Evolutionary conservation across 1,140 invertebrate species (phyloP).

Genomic region (Ladona fulva): DNA sequence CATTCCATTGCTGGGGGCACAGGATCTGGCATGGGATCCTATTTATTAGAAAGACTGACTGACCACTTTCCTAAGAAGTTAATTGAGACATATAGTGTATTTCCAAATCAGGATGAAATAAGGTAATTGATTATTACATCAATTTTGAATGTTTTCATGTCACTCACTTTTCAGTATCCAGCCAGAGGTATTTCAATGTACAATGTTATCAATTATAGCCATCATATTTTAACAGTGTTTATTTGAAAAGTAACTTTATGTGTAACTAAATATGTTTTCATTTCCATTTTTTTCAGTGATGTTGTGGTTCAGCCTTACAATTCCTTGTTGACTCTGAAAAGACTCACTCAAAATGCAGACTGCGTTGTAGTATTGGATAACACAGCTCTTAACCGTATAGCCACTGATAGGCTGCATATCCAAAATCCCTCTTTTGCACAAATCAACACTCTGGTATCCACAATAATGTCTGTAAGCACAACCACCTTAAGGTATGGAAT

Average conservation of each 20-base stretch:
- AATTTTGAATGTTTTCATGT: no score
- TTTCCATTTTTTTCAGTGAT: slow-evolving; percentile 56
- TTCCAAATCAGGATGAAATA: slow-evolving; percentile 96
- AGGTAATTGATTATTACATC: slow-evolving; percentile 53
- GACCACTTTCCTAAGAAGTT: slow-evolving; percentile 97
- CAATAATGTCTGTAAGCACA: slow-evolving; percentile 96
- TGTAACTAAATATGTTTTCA: neutral
- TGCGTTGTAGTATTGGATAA: slow-evolving; percentile 98
- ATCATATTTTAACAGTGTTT: neutral
- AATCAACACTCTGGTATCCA: slow-evolving; percentile 96
- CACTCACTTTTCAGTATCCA: no score
- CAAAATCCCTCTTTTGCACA: slow-evolving; percentile 94
- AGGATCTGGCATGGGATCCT: slow-evolving; percentile 96
- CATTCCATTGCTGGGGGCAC: slow-evolving; percentile 99
- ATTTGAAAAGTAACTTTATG: neutral
- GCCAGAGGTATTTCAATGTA: no score
- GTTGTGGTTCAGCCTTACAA: slow-evolving; percentile 99
- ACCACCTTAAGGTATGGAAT: slow-evolving; percentile 65
- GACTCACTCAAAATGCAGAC: slow-evolving; percentile 92
- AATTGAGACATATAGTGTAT: slow-evolving; percentile 97
- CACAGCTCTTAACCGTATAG: slow-evolving; percentile 93
- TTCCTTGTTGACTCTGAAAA: slow-evolving; percentile 87
- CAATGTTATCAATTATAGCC: neutral
- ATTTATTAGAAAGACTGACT: slow-evolving; percentile 83
- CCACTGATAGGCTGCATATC: slow-evolving; percentile 87